A percentile compares a stretch with the other conserved stretches of the same genome.
Conservation (phyloP, 1,140 invertebrate species). For the Pollicipes pollicipes region DNA sequence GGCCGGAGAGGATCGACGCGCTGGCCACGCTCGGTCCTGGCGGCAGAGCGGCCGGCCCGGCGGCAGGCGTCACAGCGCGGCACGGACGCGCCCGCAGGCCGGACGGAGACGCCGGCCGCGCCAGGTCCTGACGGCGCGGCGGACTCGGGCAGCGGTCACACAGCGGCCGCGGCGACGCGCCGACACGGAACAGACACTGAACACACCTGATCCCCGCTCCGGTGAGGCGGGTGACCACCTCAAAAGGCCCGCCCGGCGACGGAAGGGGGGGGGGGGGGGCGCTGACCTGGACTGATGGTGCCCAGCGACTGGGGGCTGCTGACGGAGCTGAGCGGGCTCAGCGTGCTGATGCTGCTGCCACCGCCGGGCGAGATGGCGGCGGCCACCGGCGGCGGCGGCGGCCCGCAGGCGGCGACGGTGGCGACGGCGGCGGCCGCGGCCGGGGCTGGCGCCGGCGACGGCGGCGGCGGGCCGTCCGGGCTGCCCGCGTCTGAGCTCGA, state of each 20-base stretch:
- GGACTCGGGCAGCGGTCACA: no score
- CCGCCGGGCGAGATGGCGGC: conserved; percentile 11
- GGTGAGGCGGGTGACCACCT: no score
- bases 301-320: conserved; percentile 1
- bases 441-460: conserved; percentile 35
- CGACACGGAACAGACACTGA: no score
- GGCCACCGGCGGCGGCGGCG: conserved; percentile 20
- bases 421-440: conserved; percentile 29
- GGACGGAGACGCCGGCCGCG: no score
- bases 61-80: no score
- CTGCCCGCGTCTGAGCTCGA: conserved; percentile 25
- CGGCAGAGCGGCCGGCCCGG: no score
- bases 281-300: conserved; percentile 2
- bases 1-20: conserved; percentile 11
- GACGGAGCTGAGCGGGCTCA: conserved; percentile 3
- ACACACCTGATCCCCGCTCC: no score
- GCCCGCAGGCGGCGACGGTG: conserved; percentile 24
- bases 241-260: no score
- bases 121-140: no score
- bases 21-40: conserved; percentile 8
- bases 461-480: conserved; percentile 43
- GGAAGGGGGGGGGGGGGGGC: no score
- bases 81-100: no score
- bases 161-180: no score
- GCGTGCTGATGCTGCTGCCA: not conserved